Base-by-base conservation (phyloP, 2,797 vertebrate genomes). In the Labeo calbasu region DNA sequence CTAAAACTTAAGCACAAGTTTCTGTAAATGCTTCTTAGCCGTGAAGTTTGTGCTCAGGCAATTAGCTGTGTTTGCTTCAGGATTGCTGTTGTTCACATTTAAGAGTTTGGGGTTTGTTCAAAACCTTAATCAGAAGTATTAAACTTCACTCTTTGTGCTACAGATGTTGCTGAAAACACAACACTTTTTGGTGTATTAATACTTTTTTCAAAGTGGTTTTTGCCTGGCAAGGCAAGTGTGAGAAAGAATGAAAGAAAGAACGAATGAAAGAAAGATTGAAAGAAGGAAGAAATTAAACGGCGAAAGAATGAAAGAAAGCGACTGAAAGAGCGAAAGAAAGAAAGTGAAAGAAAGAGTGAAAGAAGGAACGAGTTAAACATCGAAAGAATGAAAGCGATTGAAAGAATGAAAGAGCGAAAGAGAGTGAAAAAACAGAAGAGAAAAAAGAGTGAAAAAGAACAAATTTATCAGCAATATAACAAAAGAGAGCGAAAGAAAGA, bases 1-100 rank as follows among this genome's bases (percentile, higher is more conserved):
- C 48, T 55, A 43, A 80, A 84, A 76, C 61, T 86, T 65, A 61
- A 86, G 70, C 61, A 17, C 61, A 66, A 75, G 61, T 84, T 80
- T 77, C 61, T 70, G 25, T 81, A 59, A 70, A 77, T 48, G 51
- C 75, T 46, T 69, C 40, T 50, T 57, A 66, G 61, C 23, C 61
- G 65, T 59, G 59, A 68, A 77, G 81, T 76, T 65, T 79, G 77
- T 36, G 19, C 63, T 66, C 77, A 14, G 46, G 61, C 61, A 79
- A 79, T 79, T 79, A 79, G 59, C 43, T 0, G 14, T n/a, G 40
- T 78, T 21, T 28, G 46, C 15, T 48, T 61, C 73, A 23, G 75
- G 25, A 15, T 46, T 46, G 36, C 17, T 77, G 57, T 77, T 43
- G 40, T 36, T 72, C 53, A 12, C 25, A 17, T 17, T 75, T 40